A percentile compares a stretch with the other conserved stretches of the same genome.
Conservation (phyloP, 2,113 vertebrate species). For the Phyllostomus discolor region DNA sequence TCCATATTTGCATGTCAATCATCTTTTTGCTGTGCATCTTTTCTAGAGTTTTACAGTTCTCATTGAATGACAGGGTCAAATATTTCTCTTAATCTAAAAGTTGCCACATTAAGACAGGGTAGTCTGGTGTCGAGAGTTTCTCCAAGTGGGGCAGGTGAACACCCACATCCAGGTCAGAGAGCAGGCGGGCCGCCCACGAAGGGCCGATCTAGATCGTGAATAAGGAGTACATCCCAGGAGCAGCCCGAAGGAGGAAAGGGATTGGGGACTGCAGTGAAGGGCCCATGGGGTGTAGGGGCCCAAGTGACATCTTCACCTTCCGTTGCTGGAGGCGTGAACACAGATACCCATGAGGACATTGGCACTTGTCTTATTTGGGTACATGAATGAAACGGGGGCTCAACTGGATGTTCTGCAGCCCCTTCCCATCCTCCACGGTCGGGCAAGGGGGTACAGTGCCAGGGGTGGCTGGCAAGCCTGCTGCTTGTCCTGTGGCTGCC, state of each 20-base stretch:
- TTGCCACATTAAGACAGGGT: not conserved
- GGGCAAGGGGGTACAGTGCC: too few species aligned
- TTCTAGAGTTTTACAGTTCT: not conserved
- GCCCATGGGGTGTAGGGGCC: not conserved
- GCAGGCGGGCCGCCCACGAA: not conserved
- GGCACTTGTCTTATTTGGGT: not conserved
- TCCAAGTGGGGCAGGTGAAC: not conserved
- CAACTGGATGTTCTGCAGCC: not conserved
- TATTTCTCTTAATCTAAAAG: not conserved
- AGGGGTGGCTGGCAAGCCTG: not conserved
- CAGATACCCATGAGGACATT: not conserved
- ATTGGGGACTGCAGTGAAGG: not conserved
- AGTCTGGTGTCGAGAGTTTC: not conserved
- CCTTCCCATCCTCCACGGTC: not conserved
- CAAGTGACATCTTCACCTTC: not conserved
- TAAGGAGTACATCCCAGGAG: not conserved
- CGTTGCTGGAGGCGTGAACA: not conserved
- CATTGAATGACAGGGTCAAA: not conserved
- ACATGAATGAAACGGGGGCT: too few species aligned
- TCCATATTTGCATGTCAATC: not conserved
- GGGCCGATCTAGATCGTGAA: not conserved
- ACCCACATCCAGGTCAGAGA: not conserved
- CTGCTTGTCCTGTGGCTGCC: not conserved
- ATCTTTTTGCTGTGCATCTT: not conserved
- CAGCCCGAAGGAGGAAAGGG: not conserved